Conservation (phyloP, 1,140 invertebrate species). For the Eriosoma lanigerum region DNA sequence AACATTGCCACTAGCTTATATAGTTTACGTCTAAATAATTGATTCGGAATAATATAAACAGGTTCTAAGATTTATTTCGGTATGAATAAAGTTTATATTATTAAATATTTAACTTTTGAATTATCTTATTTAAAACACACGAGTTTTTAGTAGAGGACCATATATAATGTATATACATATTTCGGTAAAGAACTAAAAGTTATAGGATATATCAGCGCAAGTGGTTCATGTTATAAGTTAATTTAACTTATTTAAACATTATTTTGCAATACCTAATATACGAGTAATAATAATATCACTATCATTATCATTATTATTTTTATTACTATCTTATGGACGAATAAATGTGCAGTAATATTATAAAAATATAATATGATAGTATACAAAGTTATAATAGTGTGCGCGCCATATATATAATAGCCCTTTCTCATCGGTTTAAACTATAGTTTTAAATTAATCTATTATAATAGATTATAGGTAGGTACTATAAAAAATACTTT, state of each 20-base stretch:
- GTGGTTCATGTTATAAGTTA: background rate
- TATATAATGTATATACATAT: no score
- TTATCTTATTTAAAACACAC: no score
- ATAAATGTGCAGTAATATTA: background rate
- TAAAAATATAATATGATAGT: conserved; percentile 10
- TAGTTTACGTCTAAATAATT: no score
- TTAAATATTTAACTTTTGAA: no score
- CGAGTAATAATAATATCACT: no score
- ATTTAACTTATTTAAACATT: background rate
- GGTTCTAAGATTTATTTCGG: no score
- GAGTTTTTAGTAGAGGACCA: no score
- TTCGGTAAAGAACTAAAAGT: no score
- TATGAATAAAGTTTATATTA: no score
- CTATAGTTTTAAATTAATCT: background rate
- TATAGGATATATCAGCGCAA: background rate
- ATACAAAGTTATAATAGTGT: conserved; percentile 25
- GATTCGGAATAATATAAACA: no score
- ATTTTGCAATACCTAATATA: background rate
- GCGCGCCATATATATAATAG: background rate
- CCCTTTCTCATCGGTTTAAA: background rate
- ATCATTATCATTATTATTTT: background rate
- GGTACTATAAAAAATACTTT: conserved; percentile 19
- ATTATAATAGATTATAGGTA: background rate
- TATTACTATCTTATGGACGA: background rate
- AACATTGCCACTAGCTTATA: no score